Evolutionary conservation across 2,113 vertebrate genomes (phyloP).

Genomic region (Ptyas mucosa): DNA sequence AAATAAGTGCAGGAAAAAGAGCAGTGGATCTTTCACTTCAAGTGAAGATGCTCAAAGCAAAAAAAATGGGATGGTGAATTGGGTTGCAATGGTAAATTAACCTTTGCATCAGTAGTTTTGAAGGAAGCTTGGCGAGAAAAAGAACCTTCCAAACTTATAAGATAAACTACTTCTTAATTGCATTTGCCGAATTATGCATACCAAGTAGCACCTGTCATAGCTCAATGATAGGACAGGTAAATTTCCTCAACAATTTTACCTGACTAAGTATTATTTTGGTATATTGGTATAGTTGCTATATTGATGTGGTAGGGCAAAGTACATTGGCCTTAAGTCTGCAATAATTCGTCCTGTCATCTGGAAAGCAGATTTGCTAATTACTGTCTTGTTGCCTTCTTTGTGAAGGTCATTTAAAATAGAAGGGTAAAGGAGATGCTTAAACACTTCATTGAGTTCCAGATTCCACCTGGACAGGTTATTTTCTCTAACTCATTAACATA

Average conservation of each 20-base stretch:
- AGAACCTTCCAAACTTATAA: not conserved
- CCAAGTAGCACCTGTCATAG: not conserved
- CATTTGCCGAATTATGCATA: not conserved
- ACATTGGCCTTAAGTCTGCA: not conserved
- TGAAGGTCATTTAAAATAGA: slow-evolving; percentile 59
- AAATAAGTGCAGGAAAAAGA: not conserved
- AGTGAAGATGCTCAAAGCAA: not conserved
- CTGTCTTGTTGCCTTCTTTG: slow-evolving; percentile 29
- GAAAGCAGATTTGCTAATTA: slow-evolving; percentile 6
- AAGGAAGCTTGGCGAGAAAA: not conserved
- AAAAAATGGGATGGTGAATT: not conserved
- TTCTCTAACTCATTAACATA: slow-evolving; percentile 50
- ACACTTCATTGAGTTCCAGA: slow-evolving; percentile 35
- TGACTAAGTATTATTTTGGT: not conserved
- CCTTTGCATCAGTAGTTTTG: not conserved
- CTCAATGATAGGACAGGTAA: not conserved
- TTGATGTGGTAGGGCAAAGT: not conserved
- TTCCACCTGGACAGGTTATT: slow-evolving; percentile 50
- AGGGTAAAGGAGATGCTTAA: slow-evolving; percentile 52
- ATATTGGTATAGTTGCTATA: not conserved
- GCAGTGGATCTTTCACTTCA: not conserved
- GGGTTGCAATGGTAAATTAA: not conserved
- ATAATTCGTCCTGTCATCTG: slow-evolving; percentile 14
- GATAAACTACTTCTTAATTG: not conserved
- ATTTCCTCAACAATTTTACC: not conserved